Evolutionary conservation across 2,888 invertebrate genomes (phyloP).

Genomic region (Allophyes oxyacanthae): DNA sequence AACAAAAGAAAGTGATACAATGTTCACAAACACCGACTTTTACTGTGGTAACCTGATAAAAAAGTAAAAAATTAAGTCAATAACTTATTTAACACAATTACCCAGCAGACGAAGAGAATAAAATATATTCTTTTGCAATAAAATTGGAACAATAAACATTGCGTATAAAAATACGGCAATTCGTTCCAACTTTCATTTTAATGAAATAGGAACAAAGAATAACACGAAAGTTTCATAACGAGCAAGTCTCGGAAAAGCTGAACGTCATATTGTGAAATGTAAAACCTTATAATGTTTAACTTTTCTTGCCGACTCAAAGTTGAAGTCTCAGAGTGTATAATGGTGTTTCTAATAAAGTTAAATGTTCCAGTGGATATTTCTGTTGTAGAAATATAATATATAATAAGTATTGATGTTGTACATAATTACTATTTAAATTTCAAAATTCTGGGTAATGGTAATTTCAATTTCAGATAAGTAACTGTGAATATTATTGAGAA

Average conservation of each 20-base stretch:
- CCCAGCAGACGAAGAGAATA: constrained; percentile 27
- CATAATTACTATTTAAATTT: neutral
- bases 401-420: constrained; percentile 14
- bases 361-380: constrained; percentile 31
- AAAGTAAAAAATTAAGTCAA: constrained; percentile 13
- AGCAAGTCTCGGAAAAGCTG: constrained; percentile 49
- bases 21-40: constrained; percentile 1
- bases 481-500: constrained; percentile 7
- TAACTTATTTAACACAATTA: constrained; percentile 20
- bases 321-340: constrained; percentile 37
- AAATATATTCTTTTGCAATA: constrained; percentile 28
- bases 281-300: constrained; percentile 51
- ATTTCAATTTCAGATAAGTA: constrained; percentile 2
- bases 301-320: constrained; percentile 45
- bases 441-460: constrained; percentile 1
- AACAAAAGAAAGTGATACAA: constrained; percentile 5
- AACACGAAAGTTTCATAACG: constrained; percentile 57
- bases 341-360: constrained; percentile 31
- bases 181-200: constrained; percentile 42
- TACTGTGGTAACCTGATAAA: neutral
- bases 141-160: constrained; percentile 37
- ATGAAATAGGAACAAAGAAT: constrained; percentile 53
- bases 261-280: constrained; percentile 56
- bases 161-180: constrained; percentile 38
- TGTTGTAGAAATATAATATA: constrained; percentile 29